Percentiles rank a stretch among this genome's conserved stretches.
phyloP scores from a whole-genome alignment of 1,140 invertebrate genomes.

The Mycetomoellerius zeteki region DNA sequence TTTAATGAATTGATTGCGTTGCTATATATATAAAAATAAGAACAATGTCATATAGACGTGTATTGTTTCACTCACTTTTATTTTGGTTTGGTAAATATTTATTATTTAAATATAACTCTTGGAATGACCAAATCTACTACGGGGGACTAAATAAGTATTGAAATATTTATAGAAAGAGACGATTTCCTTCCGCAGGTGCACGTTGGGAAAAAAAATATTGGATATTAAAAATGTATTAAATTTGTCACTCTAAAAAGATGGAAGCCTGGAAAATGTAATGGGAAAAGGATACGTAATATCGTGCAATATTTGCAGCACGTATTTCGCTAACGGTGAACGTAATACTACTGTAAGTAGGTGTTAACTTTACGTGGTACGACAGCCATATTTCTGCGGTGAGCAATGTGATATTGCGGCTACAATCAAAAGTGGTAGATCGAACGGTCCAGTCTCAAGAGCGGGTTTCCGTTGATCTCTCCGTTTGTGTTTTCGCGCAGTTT shows the following conservation, averaged over 20 bases:
- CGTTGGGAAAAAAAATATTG: background rate
- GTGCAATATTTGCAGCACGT: background rate
- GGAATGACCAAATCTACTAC: background rate
- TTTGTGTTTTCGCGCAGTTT: background rate
- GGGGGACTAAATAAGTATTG: background rate
- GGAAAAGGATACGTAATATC: background rate
- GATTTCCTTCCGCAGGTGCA: background rate
- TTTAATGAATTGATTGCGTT: conserved; percentile 14
- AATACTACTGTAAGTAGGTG: conserved; percentile 3
- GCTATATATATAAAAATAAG: background rate
- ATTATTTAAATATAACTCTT: background rate
- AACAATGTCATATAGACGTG: background rate
- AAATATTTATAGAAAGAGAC: background rate
- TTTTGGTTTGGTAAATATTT: background rate
- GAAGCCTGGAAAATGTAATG: background rate
- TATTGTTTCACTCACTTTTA: background rate
- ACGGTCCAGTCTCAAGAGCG: background rate
- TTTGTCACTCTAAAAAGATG: conserved; percentile 1
- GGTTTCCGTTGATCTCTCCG: background rate
- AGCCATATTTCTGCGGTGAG: conserved; percentile 5
- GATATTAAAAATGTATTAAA: conserved; percentile 27
- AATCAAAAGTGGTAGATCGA: conserved; percentile 31
- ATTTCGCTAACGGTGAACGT: background rate
- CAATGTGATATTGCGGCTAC: background rate
- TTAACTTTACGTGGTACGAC: background rate